These are phyloP conservation scores for Hemibagrus guttatus DNA, from an alignment of 2,797 vertebrate genomes.

Conservation along the genomic window DNA sequence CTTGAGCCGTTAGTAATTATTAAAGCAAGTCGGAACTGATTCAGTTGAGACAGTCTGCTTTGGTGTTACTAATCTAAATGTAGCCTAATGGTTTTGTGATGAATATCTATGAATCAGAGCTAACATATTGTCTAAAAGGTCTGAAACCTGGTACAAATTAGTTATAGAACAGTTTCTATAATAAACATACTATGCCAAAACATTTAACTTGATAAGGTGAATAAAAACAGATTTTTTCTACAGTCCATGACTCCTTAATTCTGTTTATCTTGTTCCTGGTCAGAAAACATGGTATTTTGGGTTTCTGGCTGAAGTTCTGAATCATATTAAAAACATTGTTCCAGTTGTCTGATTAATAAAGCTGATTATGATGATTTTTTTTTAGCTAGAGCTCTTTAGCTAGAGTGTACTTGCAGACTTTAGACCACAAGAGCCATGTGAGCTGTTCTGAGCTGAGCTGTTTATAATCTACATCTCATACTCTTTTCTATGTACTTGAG, in stretches of 20 bases:
- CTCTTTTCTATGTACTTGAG: neutral
- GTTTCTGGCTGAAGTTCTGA: neutral
- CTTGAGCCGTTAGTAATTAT: neutral
- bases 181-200: neutral
- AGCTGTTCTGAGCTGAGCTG: neutral
- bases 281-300: neutral
- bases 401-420: neutral
- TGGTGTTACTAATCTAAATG: conserved; percentile 16
- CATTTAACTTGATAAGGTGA: conserved; percentile 2
- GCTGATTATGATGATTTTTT: neutral
- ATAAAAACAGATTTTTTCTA: neutral
- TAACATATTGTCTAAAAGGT: neutral
- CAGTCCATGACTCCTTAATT: neutral
- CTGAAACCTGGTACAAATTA: neutral
- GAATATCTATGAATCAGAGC: neutral
- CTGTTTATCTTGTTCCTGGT: neutral
- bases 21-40: neutral
- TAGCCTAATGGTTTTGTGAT: conserved; percentile 5
- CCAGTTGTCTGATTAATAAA: neutral
- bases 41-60: conserved; percentile 17
- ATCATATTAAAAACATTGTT: neutral
- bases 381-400: neutral
- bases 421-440: neutral
- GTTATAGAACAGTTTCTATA: neutral
- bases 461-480: neutral